Conservation (phyloP, 2,113 vertebrate species). For the Heterocephalus glaber region DNA sequence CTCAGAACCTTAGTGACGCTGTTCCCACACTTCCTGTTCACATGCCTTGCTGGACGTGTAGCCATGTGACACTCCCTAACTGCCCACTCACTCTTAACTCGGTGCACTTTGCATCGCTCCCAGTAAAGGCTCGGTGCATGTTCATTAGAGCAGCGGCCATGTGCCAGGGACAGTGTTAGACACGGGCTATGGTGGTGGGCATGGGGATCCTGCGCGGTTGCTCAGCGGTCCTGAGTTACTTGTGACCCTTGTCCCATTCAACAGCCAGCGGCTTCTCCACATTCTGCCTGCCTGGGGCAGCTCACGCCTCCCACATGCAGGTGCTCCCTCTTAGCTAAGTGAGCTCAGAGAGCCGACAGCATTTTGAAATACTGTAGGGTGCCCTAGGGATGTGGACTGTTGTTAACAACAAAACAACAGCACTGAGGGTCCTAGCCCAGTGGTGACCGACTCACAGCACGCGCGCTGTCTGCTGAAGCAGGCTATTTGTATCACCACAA, state of each 20-base stretch:
- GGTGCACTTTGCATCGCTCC: rapidly evolving
- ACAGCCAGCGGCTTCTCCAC: rapidly evolving
- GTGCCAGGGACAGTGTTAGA: not conserved
- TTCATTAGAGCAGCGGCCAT: not conserved
- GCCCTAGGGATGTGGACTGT: rapidly evolving
- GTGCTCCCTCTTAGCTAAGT: not conserved
- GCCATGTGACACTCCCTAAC: not conserved
- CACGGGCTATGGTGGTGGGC: rapidly evolving
- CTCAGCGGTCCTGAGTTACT: rapidly evolving
- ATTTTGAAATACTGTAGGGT: not conserved
- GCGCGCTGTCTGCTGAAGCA: not conserved
- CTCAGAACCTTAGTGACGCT: rapidly evolving
- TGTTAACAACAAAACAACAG: not conserved
- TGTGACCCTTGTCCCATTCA: not conserved
- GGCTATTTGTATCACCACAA: not conserved
- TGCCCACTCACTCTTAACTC: not conserved
- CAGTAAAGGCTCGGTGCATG: not conserved
- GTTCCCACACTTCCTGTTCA: rapidly evolving
- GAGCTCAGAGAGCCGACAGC: not conserved
- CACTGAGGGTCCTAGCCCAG: rapidly evolving
- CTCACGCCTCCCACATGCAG: rapidly evolving
- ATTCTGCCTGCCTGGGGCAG: not conserved
- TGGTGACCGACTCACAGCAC: not conserved
- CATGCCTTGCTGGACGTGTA: not conserved
- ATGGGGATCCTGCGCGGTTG: rapidly evolving